Evolutionary conservation across 2,113 vertebrate genomes (phyloP).

Genomic region (Toxotes jaculatrix): DNA sequence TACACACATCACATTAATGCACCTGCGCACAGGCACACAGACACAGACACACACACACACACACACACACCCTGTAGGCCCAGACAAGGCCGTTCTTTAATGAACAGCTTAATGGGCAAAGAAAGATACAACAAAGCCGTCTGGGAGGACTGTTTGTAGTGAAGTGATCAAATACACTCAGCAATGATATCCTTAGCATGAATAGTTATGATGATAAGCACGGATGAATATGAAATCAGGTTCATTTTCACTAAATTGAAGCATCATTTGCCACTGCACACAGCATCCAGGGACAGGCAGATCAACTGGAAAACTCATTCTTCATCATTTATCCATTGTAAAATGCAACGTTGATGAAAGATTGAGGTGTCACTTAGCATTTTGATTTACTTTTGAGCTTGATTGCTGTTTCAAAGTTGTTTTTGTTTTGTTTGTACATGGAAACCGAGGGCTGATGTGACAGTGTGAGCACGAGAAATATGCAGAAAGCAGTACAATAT

Average conservation of each 20-base stretch:
- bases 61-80: conserved; percentile 64
- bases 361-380: conserved; percentile 45
- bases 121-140: conserved; percentile 75
- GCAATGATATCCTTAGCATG: conserved; percentile 66
- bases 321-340: conserved; percentile 45
- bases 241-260: conserved; percentile 63
- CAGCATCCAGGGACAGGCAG: conserved; percentile 43
- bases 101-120: conserved; percentile 77
- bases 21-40: neutral
- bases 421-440: neutral
- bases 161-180: conserved; percentile 72
- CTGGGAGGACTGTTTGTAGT: conserved; percentile 76
- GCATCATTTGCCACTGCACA: conserved; percentile 47
- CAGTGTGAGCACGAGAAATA: neutral
- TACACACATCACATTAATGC: conserved; percentile 6
- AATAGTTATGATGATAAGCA: conserved; percentile 64
- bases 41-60: neutral
- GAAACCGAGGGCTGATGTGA: conserved; percentile 10
- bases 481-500: neutral
- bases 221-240: conserved; percentile 67
- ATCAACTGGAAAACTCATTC: conserved; percentile 56
- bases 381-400: conserved; percentile 36
- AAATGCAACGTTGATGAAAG: conserved; percentile 33
- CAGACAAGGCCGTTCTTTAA: conserved; percentile 74
- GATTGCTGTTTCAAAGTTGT: conserved; percentile 30